Conservation (phyloP, 2,888 invertebrate genomes). For the Podotricha telesiphe region DNA sequence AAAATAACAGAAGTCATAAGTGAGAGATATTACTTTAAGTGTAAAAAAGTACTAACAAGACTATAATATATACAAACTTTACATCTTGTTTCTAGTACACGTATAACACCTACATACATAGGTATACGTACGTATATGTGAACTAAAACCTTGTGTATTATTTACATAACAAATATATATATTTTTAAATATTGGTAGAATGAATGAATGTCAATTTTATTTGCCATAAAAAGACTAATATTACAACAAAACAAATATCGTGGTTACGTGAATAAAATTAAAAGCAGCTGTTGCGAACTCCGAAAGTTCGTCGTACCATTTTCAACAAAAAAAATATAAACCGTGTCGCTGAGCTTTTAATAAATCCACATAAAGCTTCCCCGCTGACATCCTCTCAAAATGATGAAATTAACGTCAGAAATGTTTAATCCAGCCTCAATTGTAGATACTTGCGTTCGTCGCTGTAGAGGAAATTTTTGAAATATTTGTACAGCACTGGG, state of each 20-base stretch:
- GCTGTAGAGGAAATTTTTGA: background rate
- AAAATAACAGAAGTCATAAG: too few species aligned
- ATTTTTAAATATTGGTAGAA: too few species aligned
- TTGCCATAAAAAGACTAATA: too few species aligned
- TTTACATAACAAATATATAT: too few species aligned
- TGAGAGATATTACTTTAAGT: too few species aligned
- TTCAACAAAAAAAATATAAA: conserved; percentile 16
- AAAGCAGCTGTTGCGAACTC: conserved; percentile 24
- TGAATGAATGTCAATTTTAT: too few species aligned
- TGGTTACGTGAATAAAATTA: conserved; percentile 3
- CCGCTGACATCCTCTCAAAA: conserved; percentile 25
- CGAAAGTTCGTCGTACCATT: conserved; percentile 30
- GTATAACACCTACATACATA: too few species aligned
- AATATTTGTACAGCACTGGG: conserved; percentile 19
- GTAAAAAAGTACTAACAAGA: too few species aligned
- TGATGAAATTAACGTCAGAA: conserved; percentile 33
- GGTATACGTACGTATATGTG: too few species aligned
- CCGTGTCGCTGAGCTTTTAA: conserved; percentile 20
- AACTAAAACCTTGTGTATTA: too few species aligned
- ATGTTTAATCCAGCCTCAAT: conserved; percentile 19
- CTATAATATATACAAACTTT: too few species aligned
- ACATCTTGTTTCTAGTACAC: too few species aligned
- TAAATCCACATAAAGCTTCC: conserved; percentile 34
- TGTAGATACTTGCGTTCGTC: background rate
- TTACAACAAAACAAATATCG: background rate